Base-by-base conservation (phyloP, 2,888 invertebrate genomes). In the Thelaira solivaga region DNA sequence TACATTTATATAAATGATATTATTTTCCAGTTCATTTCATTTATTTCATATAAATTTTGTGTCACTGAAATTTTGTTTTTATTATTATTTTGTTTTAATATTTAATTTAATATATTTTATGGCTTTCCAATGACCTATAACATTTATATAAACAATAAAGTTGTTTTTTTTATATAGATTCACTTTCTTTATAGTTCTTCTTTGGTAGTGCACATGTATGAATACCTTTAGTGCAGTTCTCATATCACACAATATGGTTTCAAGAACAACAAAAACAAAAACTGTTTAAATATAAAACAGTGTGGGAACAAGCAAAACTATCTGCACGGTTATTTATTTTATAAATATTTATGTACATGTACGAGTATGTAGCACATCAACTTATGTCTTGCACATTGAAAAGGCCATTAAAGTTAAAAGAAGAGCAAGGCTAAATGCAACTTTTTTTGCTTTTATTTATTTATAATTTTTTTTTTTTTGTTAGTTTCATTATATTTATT, bases 71-170 rank as follows among this genome's bases (percentile, higher is more conserved):
- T 26, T 20, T 22, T 24, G 53, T 36, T 26, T 41, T 49, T 6
- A 4, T 41, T 34, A 51, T 39, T 36, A 24, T 39, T 43, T 75
- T 77, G 59, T 49, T 67, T 72, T 62, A 71, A 71, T 71, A 71
- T 64, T 75, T 75, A 69, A 72, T 75, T 68, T 75, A 75, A 75
- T 76, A 76, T 76, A 59, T 53, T 76, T 67, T 76, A 64, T 77
- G 51, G 65, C 51, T 74, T 78, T 74, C 57, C 78, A 78, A 78
- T 78, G 78, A 78, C 78, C 78, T 74, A 78, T 69, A 74, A 78
- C 69, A 59, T 59, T 45, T 65, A 16, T 65, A 59, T 69, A 59
- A 36, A 53, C 45, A 62, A 72, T 62, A 55, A 45, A 26, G 29
- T 53, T 45, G 8, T 39, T 57, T 16, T 45, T 62, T 72, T 62